A percentile compares a stretch with the other conserved stretches of the same genome.
phyloP scores from a whole-genome alignment of 92 coral and sea anemone species.

The Montipora capitata region DNA sequence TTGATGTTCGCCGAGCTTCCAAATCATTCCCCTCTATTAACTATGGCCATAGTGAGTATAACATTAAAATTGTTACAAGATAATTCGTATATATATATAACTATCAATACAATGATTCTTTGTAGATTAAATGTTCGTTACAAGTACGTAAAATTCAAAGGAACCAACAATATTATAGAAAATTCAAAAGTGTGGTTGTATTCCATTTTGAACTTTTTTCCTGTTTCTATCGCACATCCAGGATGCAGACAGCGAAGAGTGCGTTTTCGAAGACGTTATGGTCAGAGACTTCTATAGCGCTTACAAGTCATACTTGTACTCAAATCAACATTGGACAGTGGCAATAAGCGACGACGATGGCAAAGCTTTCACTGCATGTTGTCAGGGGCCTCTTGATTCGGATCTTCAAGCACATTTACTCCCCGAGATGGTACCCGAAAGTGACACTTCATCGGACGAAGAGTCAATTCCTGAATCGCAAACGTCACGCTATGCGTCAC shows the following conservation, averaged over 20 bases:
- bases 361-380: conserved; percentile 64
- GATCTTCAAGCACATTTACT: conserved; percentile 76
- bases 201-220: neutral
- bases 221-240: conserved; percentile 4
- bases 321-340: conserved; percentile 86
- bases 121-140: no score
- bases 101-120: no score
- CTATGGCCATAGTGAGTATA: no score
- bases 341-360: conserved; percentile 75
- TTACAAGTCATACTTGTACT: conserved; percentile 85
- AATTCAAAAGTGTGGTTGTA: no score
- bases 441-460: conserved; percentile 49
- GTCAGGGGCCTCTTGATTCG: conserved; percentile 70
- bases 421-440: conserved; percentile 77
- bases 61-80: no score
- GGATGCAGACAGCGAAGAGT: conserved; percentile 91
- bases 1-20: no score
- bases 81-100: no score
- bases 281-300: conserved; percentile 86
- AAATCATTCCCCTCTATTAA: no score
- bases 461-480: conserved; percentile 22
- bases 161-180: no score
- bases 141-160: no score
- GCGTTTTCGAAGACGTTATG: conserved; percentile 83
- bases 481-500: conserved; percentile 15